Percentiles rank a stretch among this genome's conserved stretches.
Evolutionary conservation across 1,140 invertebrate species (phyloP).

Genomic region (Ips nitidus): DNA sequence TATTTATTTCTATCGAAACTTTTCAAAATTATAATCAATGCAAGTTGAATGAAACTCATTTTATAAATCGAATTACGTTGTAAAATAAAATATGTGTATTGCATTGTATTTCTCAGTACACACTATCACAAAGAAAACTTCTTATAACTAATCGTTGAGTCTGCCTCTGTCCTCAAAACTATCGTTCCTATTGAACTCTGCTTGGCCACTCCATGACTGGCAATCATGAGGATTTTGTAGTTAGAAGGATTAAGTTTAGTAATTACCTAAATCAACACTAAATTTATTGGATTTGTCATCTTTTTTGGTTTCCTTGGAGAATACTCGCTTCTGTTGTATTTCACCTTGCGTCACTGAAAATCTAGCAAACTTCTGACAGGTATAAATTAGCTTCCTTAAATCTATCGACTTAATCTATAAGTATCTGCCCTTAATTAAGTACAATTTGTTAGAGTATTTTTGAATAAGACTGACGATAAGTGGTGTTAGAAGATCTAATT

Average conservation of each 20-base stretch:
- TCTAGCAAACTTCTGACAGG: too few relatives aligned
- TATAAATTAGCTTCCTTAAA: too few relatives aligned
- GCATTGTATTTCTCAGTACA: too few relatives aligned
- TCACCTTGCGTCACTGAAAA: too few relatives aligned
- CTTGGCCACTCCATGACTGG: constrained; percentile 19
- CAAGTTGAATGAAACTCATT: background rate
- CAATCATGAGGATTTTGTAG: constrained; percentile 34
- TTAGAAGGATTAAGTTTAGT: constrained; percentile 28
- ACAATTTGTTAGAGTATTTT: too few relatives aligned
- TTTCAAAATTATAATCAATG: background rate
- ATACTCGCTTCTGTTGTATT: too few relatives aligned
- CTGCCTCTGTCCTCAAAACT: constrained; percentile 11
- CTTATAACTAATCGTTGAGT: too few relatives aligned
- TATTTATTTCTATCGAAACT: background rate
- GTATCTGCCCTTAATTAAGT: too few relatives aligned
- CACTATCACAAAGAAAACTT: too few relatives aligned
- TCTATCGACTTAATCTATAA: too few relatives aligned
- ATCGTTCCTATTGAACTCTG: constrained; percentile 23
- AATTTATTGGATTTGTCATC: constrained; percentile 8
- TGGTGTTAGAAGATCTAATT: too few relatives aligned
- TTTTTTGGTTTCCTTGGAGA: background rate
- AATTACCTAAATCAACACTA: constrained; percentile 31
- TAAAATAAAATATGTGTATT: background rate
- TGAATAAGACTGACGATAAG: too few relatives aligned
- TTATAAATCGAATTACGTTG: background rate